Percentiles rank a stretch among this genome's conserved stretches.
Evolutionary conservation across 2,797 vertebrate genomes (phyloP).

Genomic region (Phrynocephalus guinanensis): DNA sequence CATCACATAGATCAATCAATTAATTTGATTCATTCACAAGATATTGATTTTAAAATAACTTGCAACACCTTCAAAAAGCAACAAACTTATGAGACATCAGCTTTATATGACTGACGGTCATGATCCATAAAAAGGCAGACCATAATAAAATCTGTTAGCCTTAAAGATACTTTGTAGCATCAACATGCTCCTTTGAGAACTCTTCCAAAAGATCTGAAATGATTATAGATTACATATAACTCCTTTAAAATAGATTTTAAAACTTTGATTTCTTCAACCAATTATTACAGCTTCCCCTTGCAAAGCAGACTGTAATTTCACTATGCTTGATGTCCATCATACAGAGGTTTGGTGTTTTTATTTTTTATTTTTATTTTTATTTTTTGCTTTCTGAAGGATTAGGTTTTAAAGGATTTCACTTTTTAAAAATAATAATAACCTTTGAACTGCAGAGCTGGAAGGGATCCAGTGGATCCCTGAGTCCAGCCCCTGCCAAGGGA

Average conservation of each 20-base stretch:
- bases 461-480: too few species aligned
- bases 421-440: neutral
- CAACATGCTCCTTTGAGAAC: neutral
- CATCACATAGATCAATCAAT: neutral
- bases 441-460: too few species aligned
- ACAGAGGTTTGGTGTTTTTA: neutral
- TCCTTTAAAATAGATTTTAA: neutral
- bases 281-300: neutral
- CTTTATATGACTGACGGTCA: neutral
- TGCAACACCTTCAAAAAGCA: neutral
- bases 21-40: neutral
- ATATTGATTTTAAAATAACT: neutral
- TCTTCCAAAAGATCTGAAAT: neutral
- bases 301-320: neutral
- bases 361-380: neutral
- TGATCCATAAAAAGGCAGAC: neutral
- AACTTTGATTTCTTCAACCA: neutral
- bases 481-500: too few species aligned
- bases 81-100: neutral
- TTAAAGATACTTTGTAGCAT: neutral
- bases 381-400: neutral
- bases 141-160: neutral
- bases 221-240: neutral
- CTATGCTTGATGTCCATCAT: neutral
- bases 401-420: neutral